Evolutionary conservation across 2,888 invertebrate genomes (phyloP).

Genomic region (Calameuta filiformis): DNA sequence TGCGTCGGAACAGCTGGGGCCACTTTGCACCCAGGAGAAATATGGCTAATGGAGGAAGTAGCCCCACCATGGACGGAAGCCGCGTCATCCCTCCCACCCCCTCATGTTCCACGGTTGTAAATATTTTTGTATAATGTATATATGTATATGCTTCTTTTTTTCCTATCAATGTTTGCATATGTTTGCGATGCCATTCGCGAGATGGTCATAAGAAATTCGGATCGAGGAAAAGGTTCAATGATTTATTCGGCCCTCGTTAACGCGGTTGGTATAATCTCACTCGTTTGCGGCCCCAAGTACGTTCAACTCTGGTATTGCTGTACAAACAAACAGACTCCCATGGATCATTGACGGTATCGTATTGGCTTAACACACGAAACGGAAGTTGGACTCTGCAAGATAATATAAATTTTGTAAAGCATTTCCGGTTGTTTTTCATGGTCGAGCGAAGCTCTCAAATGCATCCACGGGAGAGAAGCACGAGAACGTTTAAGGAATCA

Average conservation of each 20-base stretch:
- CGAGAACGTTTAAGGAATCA: background rate
- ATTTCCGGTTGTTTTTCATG: background rate
- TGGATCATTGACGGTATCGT: constrained; percentile 12
- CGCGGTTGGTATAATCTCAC: background rate
- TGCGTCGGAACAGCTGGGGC: constrained; percentile 53
- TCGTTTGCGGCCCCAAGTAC: constrained; percentile 34
- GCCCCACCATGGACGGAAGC: background rate
- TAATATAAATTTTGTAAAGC: background rate
- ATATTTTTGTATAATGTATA: background rate
- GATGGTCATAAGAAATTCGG: background rate
- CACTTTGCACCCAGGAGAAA: constrained; percentile 53
- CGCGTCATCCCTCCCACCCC: background rate
- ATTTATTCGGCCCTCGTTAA: background rate
- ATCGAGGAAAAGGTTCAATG: background rate
- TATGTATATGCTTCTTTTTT: background rate
- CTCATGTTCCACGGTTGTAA: background rate
- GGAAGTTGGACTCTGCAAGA: background rate
- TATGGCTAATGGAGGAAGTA: constrained; percentile 49
- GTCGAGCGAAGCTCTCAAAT: no score
- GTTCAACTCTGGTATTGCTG: constrained; percentile 62
- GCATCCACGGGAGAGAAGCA: background rate
- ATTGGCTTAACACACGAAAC: background rate
- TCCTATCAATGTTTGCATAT: background rate
- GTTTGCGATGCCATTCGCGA: background rate
- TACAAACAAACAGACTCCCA: constrained; percentile 61